Evolutionary conservation across 2,888 invertebrate genomes (phyloP).

Genomic region (Eurois occulta): DNA sequence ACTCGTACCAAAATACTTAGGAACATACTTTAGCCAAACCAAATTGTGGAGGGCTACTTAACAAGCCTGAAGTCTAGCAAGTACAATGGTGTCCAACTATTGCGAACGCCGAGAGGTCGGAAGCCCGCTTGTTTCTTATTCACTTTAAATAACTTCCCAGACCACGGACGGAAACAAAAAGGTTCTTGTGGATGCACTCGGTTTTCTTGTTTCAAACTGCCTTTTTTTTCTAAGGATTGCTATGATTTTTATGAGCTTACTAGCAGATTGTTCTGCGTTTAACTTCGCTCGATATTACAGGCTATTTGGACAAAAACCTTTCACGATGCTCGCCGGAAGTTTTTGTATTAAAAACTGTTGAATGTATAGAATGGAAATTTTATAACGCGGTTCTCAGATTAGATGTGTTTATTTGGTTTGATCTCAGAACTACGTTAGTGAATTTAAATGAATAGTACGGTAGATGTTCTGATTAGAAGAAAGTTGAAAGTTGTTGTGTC

Average conservation of each 20-base stretch:
- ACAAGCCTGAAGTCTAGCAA: constrained; percentile 55
- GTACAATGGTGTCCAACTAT: constrained; percentile 70
- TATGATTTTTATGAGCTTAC: constrained; percentile 64
- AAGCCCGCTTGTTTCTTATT: constrained; percentile 68
- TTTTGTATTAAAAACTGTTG: constrained; percentile 62
- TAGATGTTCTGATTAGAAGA: constrained; percentile 14
- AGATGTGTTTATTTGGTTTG: constrained; percentile 20
- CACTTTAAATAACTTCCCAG: constrained; percentile 70
- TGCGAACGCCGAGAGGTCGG: constrained; percentile 54
- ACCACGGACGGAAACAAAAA: constrained; percentile 66
- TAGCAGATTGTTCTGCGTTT: constrained; percentile 52
- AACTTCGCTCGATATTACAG: constrained; percentile 56
- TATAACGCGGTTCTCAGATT: constrained; percentile 31
- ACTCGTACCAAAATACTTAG: constrained; percentile 45
- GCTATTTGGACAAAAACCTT: constrained; percentile 36
- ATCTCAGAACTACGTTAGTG: constrained; percentile 4
- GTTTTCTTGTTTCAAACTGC: constrained; percentile 57
- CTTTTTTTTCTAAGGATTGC: constrained; percentile 50
- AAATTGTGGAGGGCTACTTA: constrained; percentile 66
- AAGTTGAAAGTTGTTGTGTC: constrained; percentile 31
- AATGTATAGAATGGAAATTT: constrained; percentile 41
- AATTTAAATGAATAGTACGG: constrained; percentile 10
- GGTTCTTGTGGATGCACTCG: constrained; percentile 58
- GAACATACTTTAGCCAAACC: constrained; percentile 49
- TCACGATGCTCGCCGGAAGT: constrained; percentile 21